A percentile compares a stretch with the other conserved stretches of the same genome.
Conservation (phyloP, 2,888 invertebrate species). For the Serrognathus titanus region DNA sequence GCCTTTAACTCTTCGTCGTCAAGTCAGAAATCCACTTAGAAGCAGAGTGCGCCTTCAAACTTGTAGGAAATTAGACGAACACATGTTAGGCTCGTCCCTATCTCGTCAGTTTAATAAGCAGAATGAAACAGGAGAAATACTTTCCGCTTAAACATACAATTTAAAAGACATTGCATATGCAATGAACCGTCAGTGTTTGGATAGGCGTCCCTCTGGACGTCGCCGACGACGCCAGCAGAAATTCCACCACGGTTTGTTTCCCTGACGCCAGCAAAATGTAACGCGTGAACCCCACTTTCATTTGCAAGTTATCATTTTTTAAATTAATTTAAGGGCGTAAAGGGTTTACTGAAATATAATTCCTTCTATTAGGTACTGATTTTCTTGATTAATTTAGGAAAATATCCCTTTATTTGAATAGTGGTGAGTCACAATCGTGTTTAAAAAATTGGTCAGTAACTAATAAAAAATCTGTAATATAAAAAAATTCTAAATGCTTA, state of each 20-base stretch:
- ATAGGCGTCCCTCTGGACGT: constrained; percentile 17
- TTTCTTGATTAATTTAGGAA: not conserved
- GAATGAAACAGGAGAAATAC: constrained; percentile 34
- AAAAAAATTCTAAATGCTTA: too few relatives aligned
- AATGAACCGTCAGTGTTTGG: constrained; percentile 36
- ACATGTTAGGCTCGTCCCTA: constrained; percentile 15
- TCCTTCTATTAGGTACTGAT: not conserved
- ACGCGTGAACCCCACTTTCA: too few relatives aligned
- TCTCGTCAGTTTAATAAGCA: constrained; percentile 22
- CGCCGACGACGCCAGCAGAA: not conserved
- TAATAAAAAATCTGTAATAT: too few relatives aligned
- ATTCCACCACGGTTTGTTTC: constrained; percentile 11
- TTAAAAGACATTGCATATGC: constrained; percentile 42
- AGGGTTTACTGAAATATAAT: not conserved
- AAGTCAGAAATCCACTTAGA: too few relatives aligned
- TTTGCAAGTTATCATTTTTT: too few relatives aligned
- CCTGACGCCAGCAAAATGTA: too few relatives aligned
- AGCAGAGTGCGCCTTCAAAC: too few relatives aligned
- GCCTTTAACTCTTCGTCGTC: too few relatives aligned
- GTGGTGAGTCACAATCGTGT: too few relatives aligned
- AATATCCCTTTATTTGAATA: too few relatives aligned
- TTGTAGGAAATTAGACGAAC: constrained; percentile 3
- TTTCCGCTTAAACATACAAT: constrained; percentile 38
- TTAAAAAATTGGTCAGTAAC: too few relatives aligned
- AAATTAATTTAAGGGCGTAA: not conserved